Conservation (phyloP, 1,140 invertebrate species). For the Zaprionus gabonicus region DNA sequence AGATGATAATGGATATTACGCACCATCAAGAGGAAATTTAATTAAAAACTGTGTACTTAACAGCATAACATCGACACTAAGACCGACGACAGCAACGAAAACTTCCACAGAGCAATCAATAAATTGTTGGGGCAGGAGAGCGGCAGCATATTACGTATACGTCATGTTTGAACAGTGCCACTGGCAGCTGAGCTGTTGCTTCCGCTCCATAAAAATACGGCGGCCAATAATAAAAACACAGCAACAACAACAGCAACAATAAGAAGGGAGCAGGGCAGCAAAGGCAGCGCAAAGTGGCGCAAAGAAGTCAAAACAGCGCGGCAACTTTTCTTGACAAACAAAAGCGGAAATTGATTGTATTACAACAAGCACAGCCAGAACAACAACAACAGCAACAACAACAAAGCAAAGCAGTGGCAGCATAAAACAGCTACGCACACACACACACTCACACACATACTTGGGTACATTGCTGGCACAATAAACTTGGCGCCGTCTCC, state of each 20-base stretch:
- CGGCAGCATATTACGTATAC: slow-evolving; percentile 60
- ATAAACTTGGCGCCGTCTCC: slow-evolving; percentile 71
- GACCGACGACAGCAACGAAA: not conserved
- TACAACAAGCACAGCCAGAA: slow-evolving; percentile 45
- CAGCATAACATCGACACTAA: slow-evolving; percentile 26
- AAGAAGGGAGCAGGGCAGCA: slow-evolving; percentile 8
- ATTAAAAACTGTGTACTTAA: slow-evolving; percentile 54
- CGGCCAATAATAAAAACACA: slow-evolving; percentile 33
- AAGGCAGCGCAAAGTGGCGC: slow-evolving; percentile 43
- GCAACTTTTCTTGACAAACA: slow-evolving; percentile 77
- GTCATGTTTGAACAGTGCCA: slow-evolving; percentile 62
- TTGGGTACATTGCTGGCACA: slow-evolving; percentile 33
- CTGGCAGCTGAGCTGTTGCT: slow-evolving; percentile 74
- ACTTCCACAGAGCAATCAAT: slow-evolving; percentile 44
- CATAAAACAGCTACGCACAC: slow-evolving; percentile 51
- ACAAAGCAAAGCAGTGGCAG: slow-evolving; percentile 34
- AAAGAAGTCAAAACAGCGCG: slow-evolving; percentile 62
- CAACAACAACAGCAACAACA: slow-evolving; percentile 40
- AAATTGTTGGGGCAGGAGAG: slow-evolving; percentile 13
- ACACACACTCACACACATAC: slow-evolving; percentile 13
- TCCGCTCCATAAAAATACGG: slow-evolving; percentile 59
- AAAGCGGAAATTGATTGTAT: slow-evolving; percentile 82
- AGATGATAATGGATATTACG: slow-evolving; percentile 63
- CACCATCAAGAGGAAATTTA: slow-evolving; percentile 46
- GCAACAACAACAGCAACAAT: slow-evolving; percentile 35